A percentile compares a stretch with the other conserved stretches of the same genome.
Conservation (phyloP, 2,113 vertebrate species). For the Triplophysa siluroides region DNA sequence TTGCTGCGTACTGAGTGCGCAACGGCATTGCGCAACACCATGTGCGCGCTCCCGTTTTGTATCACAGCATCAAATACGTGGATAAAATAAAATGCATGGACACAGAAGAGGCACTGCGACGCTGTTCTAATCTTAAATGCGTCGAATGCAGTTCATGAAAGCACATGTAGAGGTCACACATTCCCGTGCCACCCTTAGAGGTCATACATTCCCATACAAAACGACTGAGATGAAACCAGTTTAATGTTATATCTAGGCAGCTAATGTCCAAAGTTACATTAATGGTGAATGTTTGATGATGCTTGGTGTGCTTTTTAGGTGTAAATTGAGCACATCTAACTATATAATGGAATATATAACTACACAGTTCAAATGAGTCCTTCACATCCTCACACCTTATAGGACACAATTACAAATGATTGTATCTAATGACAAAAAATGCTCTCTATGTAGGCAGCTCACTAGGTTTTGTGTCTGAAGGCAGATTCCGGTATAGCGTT, state of each 20-base stretch:
- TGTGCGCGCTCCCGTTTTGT: background rate
- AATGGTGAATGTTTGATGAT: no score
- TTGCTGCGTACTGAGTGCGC: slow-evolving; percentile 5
- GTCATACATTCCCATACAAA: slow-evolving; percentile 6
- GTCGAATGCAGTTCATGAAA: background rate
- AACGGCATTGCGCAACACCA: background rate
- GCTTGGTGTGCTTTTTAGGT: background rate
- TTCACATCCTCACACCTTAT: background rate
- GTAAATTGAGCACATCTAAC: background rate
- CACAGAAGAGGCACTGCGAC: background rate
- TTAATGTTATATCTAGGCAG: no score
- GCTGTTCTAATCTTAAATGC: background rate
- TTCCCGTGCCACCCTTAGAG: background rate
- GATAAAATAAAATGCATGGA: background rate
- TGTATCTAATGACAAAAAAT: background rate
- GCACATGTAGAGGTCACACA: slow-evolving; percentile 16
- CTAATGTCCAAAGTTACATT: no score
- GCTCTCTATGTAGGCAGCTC: background rate
- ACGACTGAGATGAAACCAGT: background rate
- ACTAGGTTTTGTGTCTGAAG: background rate
- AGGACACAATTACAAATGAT: background rate
- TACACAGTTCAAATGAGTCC: no score
- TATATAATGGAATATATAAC: background rate
- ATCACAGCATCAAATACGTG: background rate
- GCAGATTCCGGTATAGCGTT: background rate